These are phyloP conservation scores for Andrena fulva DNA, from an alignment of 2,888 invertebrate species.

Conservation along the genomic window DNA sequence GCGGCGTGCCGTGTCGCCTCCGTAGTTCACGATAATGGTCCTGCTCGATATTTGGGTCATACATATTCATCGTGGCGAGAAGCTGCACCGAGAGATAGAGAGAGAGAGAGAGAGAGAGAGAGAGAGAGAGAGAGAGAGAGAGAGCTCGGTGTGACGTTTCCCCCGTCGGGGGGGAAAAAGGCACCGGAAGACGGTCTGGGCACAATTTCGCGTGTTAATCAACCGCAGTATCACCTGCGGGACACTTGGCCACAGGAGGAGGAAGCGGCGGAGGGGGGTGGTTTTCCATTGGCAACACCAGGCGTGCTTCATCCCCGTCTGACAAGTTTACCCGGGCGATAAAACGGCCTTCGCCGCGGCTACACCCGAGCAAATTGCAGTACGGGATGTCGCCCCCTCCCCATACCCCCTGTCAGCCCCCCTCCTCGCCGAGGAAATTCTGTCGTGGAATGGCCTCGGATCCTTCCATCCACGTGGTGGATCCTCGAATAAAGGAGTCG, in stretches of 20 bases:
- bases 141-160: background rate
- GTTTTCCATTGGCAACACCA: slow-evolving; percentile 56
- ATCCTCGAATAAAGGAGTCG: slow-evolving; percentile 68
- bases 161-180: background rate
- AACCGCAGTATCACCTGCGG: slow-evolving; percentile 58
- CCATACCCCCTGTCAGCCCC: background rate
- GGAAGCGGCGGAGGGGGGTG: background rate
- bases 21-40: background rate
- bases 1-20: background rate
- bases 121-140: no score
- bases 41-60: slow-evolving; percentile 28
- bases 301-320: slow-evolving; percentile 53
- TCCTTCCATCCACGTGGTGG: slow-evolving; percentile 69
- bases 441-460: slow-evolving; percentile 62
- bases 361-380: slow-evolving; percentile 65
- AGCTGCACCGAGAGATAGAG: background rate
- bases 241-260: slow-evolving; percentile 26
- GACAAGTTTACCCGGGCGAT: slow-evolving; percentile 64
- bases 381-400: slow-evolving; percentile 53
- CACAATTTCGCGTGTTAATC: slow-evolving; percentile 57
- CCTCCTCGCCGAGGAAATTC: slow-evolving; percentile 54
- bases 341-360: slow-evolving; percentile 60
- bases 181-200: slow-evolving; percentile 11
- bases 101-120: no score
- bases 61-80: slow-evolving; percentile 23